Evolutionary conservation across 1,140 invertebrate species (phyloP), one percentile per base, ranked within the genome.

Genomic region (Drosophila pseudoobscura): DNA sequence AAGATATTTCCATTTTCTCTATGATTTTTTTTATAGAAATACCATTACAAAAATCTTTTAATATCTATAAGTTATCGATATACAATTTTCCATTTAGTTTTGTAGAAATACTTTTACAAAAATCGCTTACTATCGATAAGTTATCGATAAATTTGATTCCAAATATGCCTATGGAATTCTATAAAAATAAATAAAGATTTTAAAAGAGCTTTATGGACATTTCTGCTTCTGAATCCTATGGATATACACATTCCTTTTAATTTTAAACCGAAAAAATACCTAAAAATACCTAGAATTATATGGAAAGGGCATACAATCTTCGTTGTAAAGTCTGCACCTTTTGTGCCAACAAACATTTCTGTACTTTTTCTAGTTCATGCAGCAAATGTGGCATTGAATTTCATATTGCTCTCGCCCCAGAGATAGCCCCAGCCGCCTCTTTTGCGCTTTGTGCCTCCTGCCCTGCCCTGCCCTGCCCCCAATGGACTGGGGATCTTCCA

Each of bases 371-470:
- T 83, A 88, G 78, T 83, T 87, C 75, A 79, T 83, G 78, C 78
- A 39, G 83, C 71, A 87, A 88, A 87, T 87, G 83, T 88, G 83
- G 83, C 83, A 87, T 87, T 88, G 83, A 87, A 88, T 87, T 87
- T 88, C 83, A 87, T 87, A 87, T 87, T 83, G 83, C 82, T 71
- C 80, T 62, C 80, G 58, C 47, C 53, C 51, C 50, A 59, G 24
- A 51, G 45, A 68, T 62, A 64, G 51, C 51, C 60, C 24, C 57
- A 24, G 44, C 17, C 15, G 20, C 26, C 53, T 54, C 58, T 51
- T 51, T 51, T 56, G 39, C 31, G 58, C 64, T 54, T 45, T 50
- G 43, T 46, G 50, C 24, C 41, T 31, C 41, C 65, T 13, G 22
- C 39, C 13, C 57, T 47, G 24, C 26, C 46, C 44, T 29, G 29